Base-by-base conservation (phyloP, 2,797 vertebrate species). In the Rhyacichthys aspro region DNA sequence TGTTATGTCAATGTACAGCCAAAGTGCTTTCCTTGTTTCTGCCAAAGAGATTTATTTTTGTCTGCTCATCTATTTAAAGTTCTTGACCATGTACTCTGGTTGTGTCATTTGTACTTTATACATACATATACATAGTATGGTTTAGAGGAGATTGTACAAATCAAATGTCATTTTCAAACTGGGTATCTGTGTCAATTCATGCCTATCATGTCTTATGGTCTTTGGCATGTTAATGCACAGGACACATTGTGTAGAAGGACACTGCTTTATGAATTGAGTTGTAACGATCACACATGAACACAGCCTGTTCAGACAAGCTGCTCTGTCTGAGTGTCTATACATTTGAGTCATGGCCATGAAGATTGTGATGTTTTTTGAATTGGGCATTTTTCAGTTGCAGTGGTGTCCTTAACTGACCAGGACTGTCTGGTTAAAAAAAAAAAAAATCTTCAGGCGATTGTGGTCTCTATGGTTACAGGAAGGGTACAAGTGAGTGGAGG, bases 381-480 rank as follows among this genome's bases (percentile, higher is more conserved):
- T 39, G 9, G 70, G 59, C 28, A 36, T 37, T 46, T 43, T 39
- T 54, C 42, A 63, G 59, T 67, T 48, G 5, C 23, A 28, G 11
- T 18, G 28, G 38, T 8, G 14, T 42, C 34, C 28, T 18, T 52
- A 17, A 17, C 42, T 52, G 53, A 76, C 67, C 63, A 18, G 7
- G 53, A 72, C 69, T 77, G 70, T 81, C 75, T 72, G 72, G 59
- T 61, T n/a, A 14, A 82, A 61, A 63, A 78, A 78, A 74, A 62
- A 59, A n/a, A 78, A 72, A 78, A 72, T 81, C 65, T 59, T 86
- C 74, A 74, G 79, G 84, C 75, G 76, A 67, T 49, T 23, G 66
- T 74, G 57, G 88, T 90, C 76, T 84, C 88, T 80, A 90, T 90
- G 89, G 90, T 88, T 87, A 90, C 88, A 38, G 63, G 54, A 78